Evolutionary conservation across 2,888 invertebrate species (phyloP).

Genomic region (Dynastes hyllus): DNA sequence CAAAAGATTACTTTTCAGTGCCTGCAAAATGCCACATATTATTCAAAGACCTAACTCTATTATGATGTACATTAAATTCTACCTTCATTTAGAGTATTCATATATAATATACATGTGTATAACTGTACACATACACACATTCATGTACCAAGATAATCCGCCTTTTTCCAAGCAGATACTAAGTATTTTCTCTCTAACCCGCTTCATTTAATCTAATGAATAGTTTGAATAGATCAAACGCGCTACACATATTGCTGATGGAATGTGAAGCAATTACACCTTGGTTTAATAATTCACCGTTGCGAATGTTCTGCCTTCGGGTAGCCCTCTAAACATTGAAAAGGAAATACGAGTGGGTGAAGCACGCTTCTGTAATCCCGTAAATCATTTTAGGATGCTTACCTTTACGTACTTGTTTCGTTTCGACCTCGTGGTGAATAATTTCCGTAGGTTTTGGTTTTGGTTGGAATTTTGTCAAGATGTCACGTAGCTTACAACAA

Average conservation of each 20-base stretch:
- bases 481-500: too few relatives aligned
- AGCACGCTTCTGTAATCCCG: slow-evolving; percentile 33
- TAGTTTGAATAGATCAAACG: slow-evolving; percentile 44
- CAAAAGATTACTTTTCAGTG: too few relatives aligned
- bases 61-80: too few relatives aligned
- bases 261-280: slow-evolving; percentile 38
- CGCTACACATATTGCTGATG: slow-evolving; percentile 12
- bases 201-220: slow-evolving; percentile 30
- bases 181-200: slow-evolving; percentile 34
- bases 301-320: slow-evolving; percentile 21
- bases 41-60: too few relatives aligned
- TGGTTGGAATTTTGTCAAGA: too few relatives aligned
- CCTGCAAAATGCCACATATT: too few relatives aligned
- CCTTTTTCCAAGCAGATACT: slow-evolving; percentile 3
- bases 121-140: background rate
- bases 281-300: slow-evolving; percentile 36
- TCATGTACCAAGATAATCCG: background rate
- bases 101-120: too few relatives aligned
- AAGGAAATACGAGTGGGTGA: slow-evolving; percentile 34
- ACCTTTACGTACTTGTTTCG: slow-evolving; percentile 29
- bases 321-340: slow-evolving; percentile 29
- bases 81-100: too few relatives aligned
- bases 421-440: slow-evolving; percentile 4
- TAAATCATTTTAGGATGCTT: slow-evolving; percentile 37
- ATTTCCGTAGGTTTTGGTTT: slow-evolving; percentile 10